Conservation (phyloP, 2,888 invertebrate species). For the Rhingia campestris region DNA sequence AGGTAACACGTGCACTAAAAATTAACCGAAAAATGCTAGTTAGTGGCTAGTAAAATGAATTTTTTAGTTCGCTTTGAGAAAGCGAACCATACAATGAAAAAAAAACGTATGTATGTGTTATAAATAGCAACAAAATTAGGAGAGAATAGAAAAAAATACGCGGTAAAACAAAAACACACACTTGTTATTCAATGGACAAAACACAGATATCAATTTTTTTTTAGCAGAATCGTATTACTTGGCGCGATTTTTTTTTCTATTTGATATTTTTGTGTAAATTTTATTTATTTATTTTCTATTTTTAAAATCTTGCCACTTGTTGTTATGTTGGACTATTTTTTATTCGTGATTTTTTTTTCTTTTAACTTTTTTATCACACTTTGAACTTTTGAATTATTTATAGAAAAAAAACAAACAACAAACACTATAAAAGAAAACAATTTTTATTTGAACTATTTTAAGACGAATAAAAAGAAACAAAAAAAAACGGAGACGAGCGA, state of each 20-base stretch:
- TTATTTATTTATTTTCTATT: constrained; percentile 14
- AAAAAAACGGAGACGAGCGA: background rate
- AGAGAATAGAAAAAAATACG: constrained; percentile 7
- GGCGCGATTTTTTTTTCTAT: no score
- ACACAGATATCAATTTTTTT: constrained; percentile 3
- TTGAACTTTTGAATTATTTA: constrained; percentile 45
- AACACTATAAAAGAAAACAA: background rate
- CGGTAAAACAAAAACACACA: constrained; percentile 12
- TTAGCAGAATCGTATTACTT: background rate
- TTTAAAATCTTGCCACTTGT: background rate
- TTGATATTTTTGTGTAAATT: background rate
- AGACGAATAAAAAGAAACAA: constrained; percentile 4
- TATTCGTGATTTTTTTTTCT: background rate
- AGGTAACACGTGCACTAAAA: constrained; percentile 17
- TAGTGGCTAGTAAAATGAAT: constrained; percentile 4
- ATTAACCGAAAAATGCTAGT: constrained; percentile 6
- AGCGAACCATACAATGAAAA: constrained; percentile 1
- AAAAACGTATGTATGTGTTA: background rate
- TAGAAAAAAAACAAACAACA: background rate
- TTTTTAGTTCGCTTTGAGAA: background rate
- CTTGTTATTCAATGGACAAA: constrained; percentile 13
- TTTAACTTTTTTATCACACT: constrained; percentile 32
- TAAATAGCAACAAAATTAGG: constrained; percentile 12
- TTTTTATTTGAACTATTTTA: constrained; percentile 43
- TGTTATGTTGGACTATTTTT: background rate